Base-by-base conservation (phyloP, 2,113 vertebrate species). In the Lipotes vexillifer region DNA sequence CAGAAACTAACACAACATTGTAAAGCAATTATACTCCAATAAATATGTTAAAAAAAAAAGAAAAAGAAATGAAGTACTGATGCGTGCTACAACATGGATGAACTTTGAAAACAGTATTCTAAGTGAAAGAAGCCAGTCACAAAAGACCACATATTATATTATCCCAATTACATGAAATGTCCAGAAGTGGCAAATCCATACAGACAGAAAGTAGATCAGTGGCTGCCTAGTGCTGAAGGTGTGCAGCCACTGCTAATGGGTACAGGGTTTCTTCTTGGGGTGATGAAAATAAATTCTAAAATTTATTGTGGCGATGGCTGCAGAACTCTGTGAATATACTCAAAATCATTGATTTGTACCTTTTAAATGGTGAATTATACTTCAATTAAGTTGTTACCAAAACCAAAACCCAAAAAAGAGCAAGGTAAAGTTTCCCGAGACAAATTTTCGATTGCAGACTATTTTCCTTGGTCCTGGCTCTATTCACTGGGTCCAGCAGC, bases 381-480 rank as follows among this genome's bases (percentile, higher is more conserved):
- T 55, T 88, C 93, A 93, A 84, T 90, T 72, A 97, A 93, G 71
- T n/a, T 78, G 36, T 81, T 59, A 91, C 12, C 41, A 63, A 55
- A 81, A 49, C n/a, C 83, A 4, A 93, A 83, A 95, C 20, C 33
- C 15, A 44, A 72, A 87, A 14, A 38, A 68, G 78, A 82, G 55
- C 29, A 78, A 86, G 74, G 33, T 87, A 21, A 90, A 81, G 57
- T 68, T 93, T 90, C 83, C 68, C 46, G 74, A 96, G 86, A 71
- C 78, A 78, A 88, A 38, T 55, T 14, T 77, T 44, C 68, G 29
- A 68, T 4, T 90, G 71, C 59, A 93, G 85, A 91, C 94, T 98
- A 57, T 96, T 98, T 98, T 94, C 91, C 91, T 95, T 98, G 96
- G 88, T 98, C 57, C 65, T 83, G 93, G 82, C 61, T 93, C 63